These are phyloP conservation scores for Apamea anceps DNA, from an alignment of 2,888 invertebrate species.

Conservation along the genomic window DNA sequence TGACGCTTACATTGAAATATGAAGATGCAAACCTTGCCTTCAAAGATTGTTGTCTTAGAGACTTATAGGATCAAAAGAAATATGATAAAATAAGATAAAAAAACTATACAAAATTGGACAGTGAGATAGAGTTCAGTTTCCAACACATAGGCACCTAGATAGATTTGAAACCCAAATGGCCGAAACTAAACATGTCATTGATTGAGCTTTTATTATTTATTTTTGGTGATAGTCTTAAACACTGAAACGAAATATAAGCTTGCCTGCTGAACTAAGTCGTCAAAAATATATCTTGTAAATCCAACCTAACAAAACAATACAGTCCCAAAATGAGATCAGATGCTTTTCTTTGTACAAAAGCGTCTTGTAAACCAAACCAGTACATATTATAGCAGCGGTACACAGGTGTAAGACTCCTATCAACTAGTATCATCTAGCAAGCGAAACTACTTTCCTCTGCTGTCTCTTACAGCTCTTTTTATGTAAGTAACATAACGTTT, in stretches of 20 bases:
- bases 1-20: constrained; percentile 42
- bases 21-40: constrained; percentile 29
- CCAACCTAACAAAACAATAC: not conserved
- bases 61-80: not conserved
- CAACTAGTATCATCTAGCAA: not conserved
- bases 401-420: constrained; percentile 16
- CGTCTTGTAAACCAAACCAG: constrained; percentile 11
- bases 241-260: not conserved
- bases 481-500: constrained; percentile 8
- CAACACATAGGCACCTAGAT: not conserved
- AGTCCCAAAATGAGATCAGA: not conserved
- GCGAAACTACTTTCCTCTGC: not conserved
- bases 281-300: not conserved
- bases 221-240: not conserved
- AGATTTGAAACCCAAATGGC: not conserved
- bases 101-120: not conserved
- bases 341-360: not conserved
- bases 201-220: not conserved
- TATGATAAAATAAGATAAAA: not conserved
- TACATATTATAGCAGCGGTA: not conserved
- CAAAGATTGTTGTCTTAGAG: no score
- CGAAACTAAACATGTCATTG: not conserved
- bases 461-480: not conserved
- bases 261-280: not conserved
- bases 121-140: not conserved